A percentile compares a stretch with the other conserved stretches of the same genome.
Conservation (phyloP, 2,113 vertebrate genomes). For the Megaceryle maxima region DNA sequence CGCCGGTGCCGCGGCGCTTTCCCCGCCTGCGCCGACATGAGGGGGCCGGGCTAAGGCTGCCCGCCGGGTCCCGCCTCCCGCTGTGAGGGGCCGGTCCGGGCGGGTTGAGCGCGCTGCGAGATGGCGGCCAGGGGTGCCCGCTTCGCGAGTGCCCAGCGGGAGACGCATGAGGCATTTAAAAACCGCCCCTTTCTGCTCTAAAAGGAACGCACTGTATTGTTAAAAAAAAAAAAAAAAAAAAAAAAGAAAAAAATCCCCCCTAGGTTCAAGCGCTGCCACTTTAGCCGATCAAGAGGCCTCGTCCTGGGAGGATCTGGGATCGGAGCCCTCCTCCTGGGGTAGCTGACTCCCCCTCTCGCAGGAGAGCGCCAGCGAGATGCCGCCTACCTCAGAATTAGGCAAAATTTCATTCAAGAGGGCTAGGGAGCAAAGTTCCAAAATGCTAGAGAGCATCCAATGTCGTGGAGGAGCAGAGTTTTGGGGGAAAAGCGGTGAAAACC, state of each 20-base stretch:
- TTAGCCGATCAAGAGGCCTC: neutral
- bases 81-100: neutral
- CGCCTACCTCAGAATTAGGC: neutral
- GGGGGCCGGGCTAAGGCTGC: neutral
- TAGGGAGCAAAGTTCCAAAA: accelerated
- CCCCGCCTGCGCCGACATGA: slow-evolving; percentile 62
- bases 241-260: too few species aligned
- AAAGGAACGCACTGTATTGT: accelerated
- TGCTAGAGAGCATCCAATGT: neutral
- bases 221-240: neutral
- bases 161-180: accelerated
- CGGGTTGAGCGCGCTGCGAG: too few species aligned
- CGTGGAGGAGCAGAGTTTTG: neutral
- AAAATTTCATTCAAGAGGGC: too few species aligned
- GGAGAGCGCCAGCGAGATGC: neutral
- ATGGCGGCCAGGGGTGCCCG: accelerated
- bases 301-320: too few species aligned
- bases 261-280: neutral
- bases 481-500: neutral
- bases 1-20: neutral
- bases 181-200: accelerated
- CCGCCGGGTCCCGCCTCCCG: neutral
- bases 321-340: neutral
- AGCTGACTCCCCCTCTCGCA: accelerated
- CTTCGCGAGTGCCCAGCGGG: accelerated